These are phyloP conservation scores for Harpalus rubripes DNA, from an alignment of 2,888 invertebrate species.

Conservation along the genomic window DNA sequence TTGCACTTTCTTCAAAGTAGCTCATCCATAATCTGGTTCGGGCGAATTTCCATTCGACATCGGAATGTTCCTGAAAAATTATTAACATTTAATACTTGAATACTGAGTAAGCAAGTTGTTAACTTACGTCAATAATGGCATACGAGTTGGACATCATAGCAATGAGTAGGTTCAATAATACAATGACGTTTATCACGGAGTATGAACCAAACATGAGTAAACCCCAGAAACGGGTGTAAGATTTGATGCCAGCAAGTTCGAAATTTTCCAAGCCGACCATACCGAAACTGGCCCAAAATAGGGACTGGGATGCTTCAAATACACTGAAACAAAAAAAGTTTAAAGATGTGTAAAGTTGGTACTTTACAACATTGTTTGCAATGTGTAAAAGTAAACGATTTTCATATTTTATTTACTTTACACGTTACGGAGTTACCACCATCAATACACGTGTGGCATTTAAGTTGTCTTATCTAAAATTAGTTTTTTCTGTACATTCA, in stretches of 20 bases:
- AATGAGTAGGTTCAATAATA: constrained; percentile 94
- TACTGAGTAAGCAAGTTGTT: neutral
- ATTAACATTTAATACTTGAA: neutral
- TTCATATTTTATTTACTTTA: too few relatives aligned
- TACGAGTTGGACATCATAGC: constrained; percentile 99
- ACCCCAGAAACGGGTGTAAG: constrained; percentile 96
- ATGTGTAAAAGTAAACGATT: too few relatives aligned
- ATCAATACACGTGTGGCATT: too few relatives aligned
- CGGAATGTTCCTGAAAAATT: constrained; percentile 89
- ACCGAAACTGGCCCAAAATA: constrained; percentile 98
- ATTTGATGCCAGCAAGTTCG: constrained; percentile 92
- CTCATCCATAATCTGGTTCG: constrained; percentile 96
- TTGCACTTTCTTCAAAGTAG: constrained; percentile 95
- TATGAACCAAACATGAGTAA: constrained; percentile 97
- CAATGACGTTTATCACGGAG: constrained; percentile 96
- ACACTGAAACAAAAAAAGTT: constrained; percentile 80
- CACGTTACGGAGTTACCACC: too few relatives aligned
- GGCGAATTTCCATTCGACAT: constrained; percentile 98
- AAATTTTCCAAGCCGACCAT: constrained; percentile 93
- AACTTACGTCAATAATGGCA: constrained; percentile 92
- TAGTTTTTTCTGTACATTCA: too few relatives aligned
- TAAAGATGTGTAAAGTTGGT: too few relatives aligned
- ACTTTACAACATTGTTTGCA: too few relatives aligned
- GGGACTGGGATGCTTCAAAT: constrained; percentile 95
- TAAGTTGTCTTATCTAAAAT: too few relatives aligned